Percentiles rank a stretch among this genome's conserved stretches.
Conservation (phyloP, 2,113 vertebrate species). For the Grammomys dolichurus region DNA sequence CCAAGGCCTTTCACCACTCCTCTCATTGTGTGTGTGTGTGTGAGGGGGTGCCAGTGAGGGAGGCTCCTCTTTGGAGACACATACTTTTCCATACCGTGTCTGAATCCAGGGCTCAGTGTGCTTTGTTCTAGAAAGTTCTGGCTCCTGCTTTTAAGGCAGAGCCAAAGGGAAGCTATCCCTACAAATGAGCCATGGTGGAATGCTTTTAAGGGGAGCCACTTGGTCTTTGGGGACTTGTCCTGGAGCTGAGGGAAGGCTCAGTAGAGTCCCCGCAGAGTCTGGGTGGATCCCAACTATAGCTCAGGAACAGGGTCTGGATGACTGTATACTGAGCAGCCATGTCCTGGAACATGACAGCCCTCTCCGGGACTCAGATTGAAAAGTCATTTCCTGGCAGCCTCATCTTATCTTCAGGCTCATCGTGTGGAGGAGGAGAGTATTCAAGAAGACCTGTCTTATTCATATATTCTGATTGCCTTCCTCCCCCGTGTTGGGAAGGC, state of each 20-base stretch:
- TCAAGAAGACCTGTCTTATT: neutral
- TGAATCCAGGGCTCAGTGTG: neutral
- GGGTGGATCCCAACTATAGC: conserved; percentile 75
- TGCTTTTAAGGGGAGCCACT: conserved; percentile 50
- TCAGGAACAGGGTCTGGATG: conserved; percentile 79
- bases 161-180: conserved; percentile 50
- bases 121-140: neutral
- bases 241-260: conserved; percentile 70
- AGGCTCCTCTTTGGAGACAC: neutral
- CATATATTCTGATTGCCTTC: neutral
- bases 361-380: conserved; percentile 76
- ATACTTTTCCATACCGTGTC: neutral
- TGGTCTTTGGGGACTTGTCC: conserved; percentile 68
- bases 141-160: neutral
- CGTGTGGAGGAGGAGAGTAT: conserved; percentile 55
- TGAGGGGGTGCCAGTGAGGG: neutral
- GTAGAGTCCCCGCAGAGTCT: conserved; percentile 79
- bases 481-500: neutral
- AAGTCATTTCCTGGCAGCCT: conserved; percentile 77
- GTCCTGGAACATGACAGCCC: conserved; percentile 77
- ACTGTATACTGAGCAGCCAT: conserved; percentile 73
- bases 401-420: conserved; percentile 20
- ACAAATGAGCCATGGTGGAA: conserved; percentile 61
- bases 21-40: too few species aligned
- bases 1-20: neutral